A percentile compares a stretch with the other conserved stretches of the same genome.
phyloP scores from a whole-genome alignment of 2,888 invertebrate species.

The Leptinotarsa peninsularis region DNA sequence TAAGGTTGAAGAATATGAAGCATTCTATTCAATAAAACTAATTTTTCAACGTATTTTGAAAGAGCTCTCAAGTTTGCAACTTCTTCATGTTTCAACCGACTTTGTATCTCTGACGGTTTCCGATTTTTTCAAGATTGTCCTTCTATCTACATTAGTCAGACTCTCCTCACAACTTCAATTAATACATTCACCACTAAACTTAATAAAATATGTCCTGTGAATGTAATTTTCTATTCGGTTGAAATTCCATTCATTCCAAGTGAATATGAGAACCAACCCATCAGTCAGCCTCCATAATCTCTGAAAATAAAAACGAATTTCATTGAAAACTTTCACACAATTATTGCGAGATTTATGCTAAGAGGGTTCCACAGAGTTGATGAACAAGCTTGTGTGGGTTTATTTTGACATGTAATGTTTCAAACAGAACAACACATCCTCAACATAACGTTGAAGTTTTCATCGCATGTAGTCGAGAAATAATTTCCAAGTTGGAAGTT shows the following conservation, averaged over 20 bases:
- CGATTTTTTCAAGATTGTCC: too few species aligned
- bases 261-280: background rate
- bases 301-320: slow-evolving; percentile 24
- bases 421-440: slow-evolving; percentile 37
- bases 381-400: slow-evolving; percentile 36
- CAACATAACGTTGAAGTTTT: slow-evolving; percentile 30
- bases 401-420: slow-evolving; percentile 40
- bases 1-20: too few species aligned
- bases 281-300: slow-evolving; percentile 3
- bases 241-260: background rate
- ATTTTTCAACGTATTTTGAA: too few species aligned
- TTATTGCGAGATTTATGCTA: slow-evolving; percentile 33
- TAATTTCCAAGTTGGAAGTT: slow-evolving; percentile 41
- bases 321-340: slow-evolving; percentile 30
- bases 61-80: too few species aligned
- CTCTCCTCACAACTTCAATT: too few species aligned
- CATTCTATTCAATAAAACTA: too few species aligned
- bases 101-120: too few species aligned
- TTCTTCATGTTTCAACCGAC: too few species aligned
- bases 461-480: slow-evolving; percentile 29
- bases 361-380: slow-evolving; percentile 37
- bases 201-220: too few species aligned
- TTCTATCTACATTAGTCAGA: too few species aligned
- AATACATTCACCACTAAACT: too few species aligned
- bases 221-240: background rate